A percentile compares a stretch with the other conserved stretches of the same genome.
phyloP scores from a whole-genome alignment of 2,888 invertebrate species.

The Lottia scabra region DNA sequence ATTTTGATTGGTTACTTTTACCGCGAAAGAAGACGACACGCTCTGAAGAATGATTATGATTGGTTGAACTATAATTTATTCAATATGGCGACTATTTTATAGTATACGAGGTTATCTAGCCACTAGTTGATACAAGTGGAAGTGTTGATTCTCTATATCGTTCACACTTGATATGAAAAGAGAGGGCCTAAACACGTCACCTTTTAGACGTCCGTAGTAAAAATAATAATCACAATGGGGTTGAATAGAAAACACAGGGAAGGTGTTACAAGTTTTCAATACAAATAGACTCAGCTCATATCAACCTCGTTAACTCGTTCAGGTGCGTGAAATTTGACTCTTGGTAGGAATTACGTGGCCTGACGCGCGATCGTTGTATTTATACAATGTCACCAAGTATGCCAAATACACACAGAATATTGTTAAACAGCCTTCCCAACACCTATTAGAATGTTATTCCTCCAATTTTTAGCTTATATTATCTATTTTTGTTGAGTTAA shows the following conservation, averaged over 20 bases:
- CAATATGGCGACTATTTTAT: too few species aligned
- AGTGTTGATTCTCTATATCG: background rate
- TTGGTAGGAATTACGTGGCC: background rate
- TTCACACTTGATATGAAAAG: background rate
- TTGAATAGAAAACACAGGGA: background rate
- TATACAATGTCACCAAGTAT: background rate
- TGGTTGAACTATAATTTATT: too few species aligned
- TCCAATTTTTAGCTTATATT: background rate
- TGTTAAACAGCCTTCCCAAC: background rate
- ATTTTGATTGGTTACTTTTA: too few species aligned
- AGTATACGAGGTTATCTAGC: too few species aligned
- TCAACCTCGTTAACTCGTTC: background rate
- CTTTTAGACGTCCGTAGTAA: background rate
- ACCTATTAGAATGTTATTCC: background rate
- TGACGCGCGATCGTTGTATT: background rate
- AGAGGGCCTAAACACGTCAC: background rate
- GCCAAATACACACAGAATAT: background rate
- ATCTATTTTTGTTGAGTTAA: background rate
- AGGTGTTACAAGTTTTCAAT: background rate
- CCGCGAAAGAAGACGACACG: too few species aligned
- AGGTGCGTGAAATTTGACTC: constrained; percentile 6
- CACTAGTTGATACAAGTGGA: too few species aligned
- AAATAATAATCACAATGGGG: background rate
- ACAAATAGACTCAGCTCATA: background rate
- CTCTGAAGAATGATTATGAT: too few species aligned